Evolutionary conservation across 2,113 vertebrate genomes (phyloP).

Genomic region (Tetrax tetrax): DNA sequence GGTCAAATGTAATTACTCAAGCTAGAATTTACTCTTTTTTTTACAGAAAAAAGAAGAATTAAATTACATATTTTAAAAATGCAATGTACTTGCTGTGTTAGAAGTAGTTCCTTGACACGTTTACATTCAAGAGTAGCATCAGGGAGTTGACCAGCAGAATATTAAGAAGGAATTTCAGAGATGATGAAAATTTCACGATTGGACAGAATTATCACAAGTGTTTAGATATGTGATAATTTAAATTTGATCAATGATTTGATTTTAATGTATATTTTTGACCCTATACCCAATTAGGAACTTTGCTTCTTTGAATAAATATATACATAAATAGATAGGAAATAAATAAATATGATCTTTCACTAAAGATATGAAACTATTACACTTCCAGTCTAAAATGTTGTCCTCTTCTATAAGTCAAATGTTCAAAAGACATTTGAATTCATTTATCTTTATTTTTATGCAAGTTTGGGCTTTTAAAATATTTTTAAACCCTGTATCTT

Average conservation of each 20-base stretch:
- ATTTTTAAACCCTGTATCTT: not conserved
- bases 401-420: not conserved
- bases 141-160: not conserved
- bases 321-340: not conserved
- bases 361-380: not conserved
- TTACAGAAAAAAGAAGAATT: not conserved
- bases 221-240: not conserved
- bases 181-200: not conserved
- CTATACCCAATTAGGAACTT: not conserved
- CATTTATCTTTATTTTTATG: not conserved
- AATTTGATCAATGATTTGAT: not conserved
- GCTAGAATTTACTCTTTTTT: not conserved
- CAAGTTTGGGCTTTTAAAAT: not conserved
- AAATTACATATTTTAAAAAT: not conserved
- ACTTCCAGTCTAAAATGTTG: not conserved
- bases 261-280: not conserved
- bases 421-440: rapidly evolving
- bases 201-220: not conserved
- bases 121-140: not conserved
- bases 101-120: not conserved
- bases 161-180: not conserved
- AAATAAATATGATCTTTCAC: not conserved
- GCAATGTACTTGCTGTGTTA: not conserved
- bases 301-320: not conserved
- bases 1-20: not conserved